phyloP scores from a whole-genome alignment of 2,113 vertebrate species.

The Podocnemis expansa region DNA sequence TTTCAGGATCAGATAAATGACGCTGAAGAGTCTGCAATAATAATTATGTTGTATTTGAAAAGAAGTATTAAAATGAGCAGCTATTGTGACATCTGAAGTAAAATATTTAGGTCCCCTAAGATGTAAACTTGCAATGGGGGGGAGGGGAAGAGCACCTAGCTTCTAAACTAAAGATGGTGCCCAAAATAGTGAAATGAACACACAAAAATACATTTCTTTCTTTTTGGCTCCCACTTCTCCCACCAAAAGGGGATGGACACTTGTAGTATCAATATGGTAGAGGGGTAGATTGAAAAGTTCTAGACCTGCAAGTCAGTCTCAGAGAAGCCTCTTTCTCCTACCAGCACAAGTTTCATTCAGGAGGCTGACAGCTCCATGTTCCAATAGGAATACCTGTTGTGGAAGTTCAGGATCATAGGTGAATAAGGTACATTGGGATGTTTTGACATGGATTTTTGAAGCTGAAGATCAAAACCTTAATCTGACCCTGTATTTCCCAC shows the following conservation, averaged over 20 bases:
- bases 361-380: not conserved
- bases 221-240: not conserved
- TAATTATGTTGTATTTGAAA: slow-evolving; percentile 42
- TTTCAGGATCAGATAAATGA: slow-evolving; percentile 56
- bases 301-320: not conserved
- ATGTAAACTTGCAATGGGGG: not conserved
- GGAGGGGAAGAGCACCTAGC: not conserved
- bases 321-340: not conserved
- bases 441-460: not conserved
- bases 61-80: not conserved
- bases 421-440: not conserved
- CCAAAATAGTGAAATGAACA: not conserved
- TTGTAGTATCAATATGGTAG: not conserved
- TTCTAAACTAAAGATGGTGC: not conserved
- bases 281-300: not conserved
- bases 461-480: not conserved
- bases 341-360: not conserved
- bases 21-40: slow-evolving; percentile 39
- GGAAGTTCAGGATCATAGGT: not conserved
- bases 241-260: not conserved
- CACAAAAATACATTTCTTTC: not conserved
- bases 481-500: not conserved
- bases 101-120: not conserved
- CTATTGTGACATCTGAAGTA: slow-evolving; percentile 3
- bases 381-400: not conserved